Evolutionary conservation across 2,113 vertebrate species (phyloP), one percentile per base, ranked within the genome.

Genomic region (Aythya baeri): DNA sequence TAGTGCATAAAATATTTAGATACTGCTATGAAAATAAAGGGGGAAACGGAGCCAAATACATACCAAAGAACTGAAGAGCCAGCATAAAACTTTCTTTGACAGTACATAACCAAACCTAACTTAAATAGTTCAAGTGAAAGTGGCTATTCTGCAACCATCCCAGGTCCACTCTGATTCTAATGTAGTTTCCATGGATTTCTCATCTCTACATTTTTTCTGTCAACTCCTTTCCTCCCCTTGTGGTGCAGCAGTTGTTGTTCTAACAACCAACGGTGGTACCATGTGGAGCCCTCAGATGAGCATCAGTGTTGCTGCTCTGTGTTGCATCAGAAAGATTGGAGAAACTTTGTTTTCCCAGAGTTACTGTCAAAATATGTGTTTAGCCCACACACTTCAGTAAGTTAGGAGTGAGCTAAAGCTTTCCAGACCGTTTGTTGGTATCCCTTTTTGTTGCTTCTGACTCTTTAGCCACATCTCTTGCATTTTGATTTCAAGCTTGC

Each of bases 1-100:
- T n/a, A 36, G 74, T 89, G 89, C 74, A 49, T 84, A 92, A 93
- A 95, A 77, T 82, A 89, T 93, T 96, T 83, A 85, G 62, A 59
- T 61, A 46, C n/a, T 22, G 18, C 62, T 95, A 21, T 26, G 65
- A 83, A 94, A 97, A 88, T 73, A 67, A 83, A 92, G 58, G 80
- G 44, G 68, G 72, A 71, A 68, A 68, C 29, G 38, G 29, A 93
- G 71, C 38, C 89, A 70, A 94, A 31, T 61, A 52, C 68, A 27
- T 55, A 58, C 18, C 29, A 44, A 41, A 91, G 81, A 74, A 65
- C 52, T 73, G 84, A 94, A 72, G 84, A 93, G 32, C 61, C 75
- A 83, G 71, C 79, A 54, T 83, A 85, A 80, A 95, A 79, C 62
- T 92, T 58, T 44, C 72, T 83, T 63, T 93, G 50, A 23, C 49